Evolutionary conservation across 2,113 vertebrate genomes (phyloP), one percentile per base, ranked within the genome.

Genomic region (Oxyura jamaicensis): DNA sequence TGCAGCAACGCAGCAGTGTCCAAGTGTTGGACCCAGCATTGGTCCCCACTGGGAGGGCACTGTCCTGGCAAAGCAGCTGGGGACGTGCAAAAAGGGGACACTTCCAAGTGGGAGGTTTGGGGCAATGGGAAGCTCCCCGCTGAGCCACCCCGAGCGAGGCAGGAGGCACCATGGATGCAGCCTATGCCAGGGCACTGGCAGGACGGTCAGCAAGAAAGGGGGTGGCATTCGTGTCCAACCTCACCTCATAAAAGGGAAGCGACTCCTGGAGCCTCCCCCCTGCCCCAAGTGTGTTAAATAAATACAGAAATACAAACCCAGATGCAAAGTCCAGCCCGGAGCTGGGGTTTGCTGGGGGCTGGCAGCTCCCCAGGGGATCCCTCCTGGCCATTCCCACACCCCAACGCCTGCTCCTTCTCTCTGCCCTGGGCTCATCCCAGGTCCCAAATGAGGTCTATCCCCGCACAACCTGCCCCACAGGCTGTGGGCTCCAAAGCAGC

Each of bases 241-340:
- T 13, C 9, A 33, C 46, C 77, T 89, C 71, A 35, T 22, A 58
- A 44, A 72, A 87, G 73, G 44, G 46, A 71, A 62, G 68, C 48
- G 83, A 87, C 12, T n/a, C 65, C 66, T 16, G 52, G 80, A 95
- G 63, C 33, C 8, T 42, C 41, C 48, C 48, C 48, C 48, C 48
- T 2, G 2, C 48, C 23, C 42, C 42, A 5, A 86, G 74, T 82
- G 48, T 83, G 66, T 76, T 92, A 93, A 98, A 98, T 98, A 98
- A 97, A 98, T 97, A 98, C 74, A 94, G 96, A 96, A 96, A 91
- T 82, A 95, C 8, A 42, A 74, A 78, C n/a, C 55, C 0, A 36
- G 58, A 48, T 35, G 39, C 16, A 41, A 36, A 39, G 63, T n/a
- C 36, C 35, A 83, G 52, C 68, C 39, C 53, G 63, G 75, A 69